Conservation (phyloP, 2,888 invertebrate genomes). For the Zhuqinia jingwanae region DNA sequence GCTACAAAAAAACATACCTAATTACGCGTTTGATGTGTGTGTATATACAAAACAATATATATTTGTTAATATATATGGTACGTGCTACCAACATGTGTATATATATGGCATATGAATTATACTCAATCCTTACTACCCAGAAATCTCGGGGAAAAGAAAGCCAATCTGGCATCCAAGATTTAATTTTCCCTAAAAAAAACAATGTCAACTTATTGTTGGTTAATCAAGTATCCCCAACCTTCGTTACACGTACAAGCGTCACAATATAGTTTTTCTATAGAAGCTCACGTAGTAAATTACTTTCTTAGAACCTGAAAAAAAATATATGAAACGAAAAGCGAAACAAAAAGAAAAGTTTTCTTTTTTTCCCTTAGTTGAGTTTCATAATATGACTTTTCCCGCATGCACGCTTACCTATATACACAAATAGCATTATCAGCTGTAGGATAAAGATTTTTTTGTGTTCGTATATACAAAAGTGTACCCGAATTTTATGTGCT, state of each 20-base stretch:
- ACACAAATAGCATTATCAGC: neutral
- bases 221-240: conserved; percentile 30
- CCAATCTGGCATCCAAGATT: conserved; percentile 1
- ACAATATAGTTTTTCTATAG: neutral
- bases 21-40: neutral
- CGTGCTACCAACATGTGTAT: no score
- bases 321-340: neutral
- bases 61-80: no score
- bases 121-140: no score
- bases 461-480: no score
- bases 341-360: conserved; percentile 25
- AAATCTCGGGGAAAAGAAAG: no score
- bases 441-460: neutral
- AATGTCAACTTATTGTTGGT: conserved; percentile 23
- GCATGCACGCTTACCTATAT: neutral
- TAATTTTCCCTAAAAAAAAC: conserved; percentile 31
- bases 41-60: neutral
- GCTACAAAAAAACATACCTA: conserved; percentile 2
- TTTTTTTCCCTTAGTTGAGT: neutral
- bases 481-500: no score
- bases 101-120: no score
- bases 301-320: conserved; percentile 25
- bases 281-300: conserved; percentile 39
- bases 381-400: neutral
- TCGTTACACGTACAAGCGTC: neutral